Conservation (phyloP, 1,140 invertebrate genomes). For the Zaprionus tsacasi region DNA sequence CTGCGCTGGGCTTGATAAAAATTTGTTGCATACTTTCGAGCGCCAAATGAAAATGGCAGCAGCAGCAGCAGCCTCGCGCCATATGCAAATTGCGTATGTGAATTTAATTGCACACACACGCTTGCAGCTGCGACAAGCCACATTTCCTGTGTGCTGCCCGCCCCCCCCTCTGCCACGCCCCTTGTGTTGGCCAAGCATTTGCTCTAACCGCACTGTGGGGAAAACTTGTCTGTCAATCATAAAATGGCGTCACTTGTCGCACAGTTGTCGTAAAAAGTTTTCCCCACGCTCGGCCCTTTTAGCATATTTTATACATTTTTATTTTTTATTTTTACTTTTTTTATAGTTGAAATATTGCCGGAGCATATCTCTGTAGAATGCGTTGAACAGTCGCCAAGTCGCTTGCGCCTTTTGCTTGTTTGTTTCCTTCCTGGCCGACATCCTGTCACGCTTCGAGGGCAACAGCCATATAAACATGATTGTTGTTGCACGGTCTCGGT, state of each 20-base stretch:
- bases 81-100: slow-evolving; percentile 55
- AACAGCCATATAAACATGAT: slow-evolving; percentile 72
- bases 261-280: slow-evolving; percentile 61
- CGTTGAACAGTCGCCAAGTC: slow-evolving; percentile 14
- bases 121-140: slow-evolving; percentile 22
- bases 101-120: slow-evolving; percentile 69
- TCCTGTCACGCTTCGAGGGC: slow-evolving; percentile 72
- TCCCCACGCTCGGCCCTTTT: neutral
- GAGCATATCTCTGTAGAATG: slow-evolving; percentile 19
- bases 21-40: slow-evolving; percentile 75
- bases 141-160: neutral
- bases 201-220: slow-evolving; percentile 3
- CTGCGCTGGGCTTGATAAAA: slow-evolving; percentile 65
- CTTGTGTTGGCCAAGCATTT: neutral
- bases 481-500: neutral
- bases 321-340: neutral
- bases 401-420: slow-evolving; percentile 55
- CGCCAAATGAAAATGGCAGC: slow-evolving; percentile 54
- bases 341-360: slow-evolving; percentile 37
- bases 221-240: slow-evolving; percentile 67
- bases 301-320: slow-evolving; percentile 26
- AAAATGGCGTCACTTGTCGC: slow-evolving; percentile 66
- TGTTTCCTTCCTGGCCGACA: slow-evolving; percentile 72
- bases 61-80: slow-evolving; percentile 9
- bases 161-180: neutral